These are phyloP conservation scores for Hirtodrosophila histrioides DNA, from an alignment of 2,888 invertebrate species.

Conservation along the genomic window DNA sequence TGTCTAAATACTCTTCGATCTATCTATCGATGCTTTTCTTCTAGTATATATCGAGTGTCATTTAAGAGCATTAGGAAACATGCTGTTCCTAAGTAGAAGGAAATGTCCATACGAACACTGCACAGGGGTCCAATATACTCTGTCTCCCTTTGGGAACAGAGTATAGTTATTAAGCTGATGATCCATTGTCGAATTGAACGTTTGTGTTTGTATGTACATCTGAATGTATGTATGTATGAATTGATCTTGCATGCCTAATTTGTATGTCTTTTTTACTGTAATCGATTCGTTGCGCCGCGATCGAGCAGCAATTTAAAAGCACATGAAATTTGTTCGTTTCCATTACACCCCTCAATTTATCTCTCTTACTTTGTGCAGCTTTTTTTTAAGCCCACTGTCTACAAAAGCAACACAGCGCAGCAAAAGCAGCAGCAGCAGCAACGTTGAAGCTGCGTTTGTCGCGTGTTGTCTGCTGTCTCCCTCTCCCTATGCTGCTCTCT, in stretches of 20 bases:
- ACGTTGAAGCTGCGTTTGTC: slow-evolving; percentile 56
- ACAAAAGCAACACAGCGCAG: slow-evolving; percentile 20
- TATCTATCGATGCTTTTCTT: no score
- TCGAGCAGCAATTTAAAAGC: slow-evolving; percentile 61
- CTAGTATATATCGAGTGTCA: no score
- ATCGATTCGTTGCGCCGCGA: slow-evolving; percentile 61
- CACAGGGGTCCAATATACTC: no score
- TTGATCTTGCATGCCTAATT: slow-evolving; percentile 50
- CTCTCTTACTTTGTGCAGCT: slow-evolving; percentile 21
- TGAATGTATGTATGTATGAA: slow-evolving; percentile 8
- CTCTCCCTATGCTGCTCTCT: slow-evolving; percentile 5
- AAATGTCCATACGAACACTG: no score
- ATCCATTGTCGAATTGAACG: slow-evolving; percentile 53
- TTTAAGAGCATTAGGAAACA: no score
- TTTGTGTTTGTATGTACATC: slow-evolving; percentile 23
- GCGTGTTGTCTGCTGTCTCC: slow-evolving; percentile 44
- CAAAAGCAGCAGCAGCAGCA: slow-evolving; percentile 23
- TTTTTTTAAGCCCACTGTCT: slow-evolving; percentile 14
- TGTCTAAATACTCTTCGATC: no score
- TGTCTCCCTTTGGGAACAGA: no score
- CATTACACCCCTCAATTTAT: slow-evolving; percentile 52
- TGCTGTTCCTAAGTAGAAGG: no score
- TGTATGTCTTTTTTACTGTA: slow-evolving; percentile 57
- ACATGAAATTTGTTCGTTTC: slow-evolving; percentile 54
- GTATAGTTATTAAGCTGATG: slow-evolving; percentile 41